Conservation (phyloP, 2,797 vertebrate genomes). For the Anabacerthia variegaticeps region DNA sequence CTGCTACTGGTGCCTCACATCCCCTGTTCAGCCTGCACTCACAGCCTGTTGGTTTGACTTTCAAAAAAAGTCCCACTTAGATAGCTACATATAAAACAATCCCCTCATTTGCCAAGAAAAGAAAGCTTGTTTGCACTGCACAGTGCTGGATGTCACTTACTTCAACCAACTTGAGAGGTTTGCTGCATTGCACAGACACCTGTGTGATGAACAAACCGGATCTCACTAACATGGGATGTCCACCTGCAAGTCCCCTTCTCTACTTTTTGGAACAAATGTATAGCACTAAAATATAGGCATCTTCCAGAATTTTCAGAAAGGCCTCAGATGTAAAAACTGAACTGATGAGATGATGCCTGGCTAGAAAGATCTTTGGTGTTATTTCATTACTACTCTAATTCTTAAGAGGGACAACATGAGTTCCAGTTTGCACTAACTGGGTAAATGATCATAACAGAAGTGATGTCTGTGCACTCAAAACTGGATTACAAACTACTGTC, state of each 20-base stretch:
- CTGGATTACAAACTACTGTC: background rate
- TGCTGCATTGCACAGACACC: background rate
- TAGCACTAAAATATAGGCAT: background rate
- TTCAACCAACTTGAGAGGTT: background rate
- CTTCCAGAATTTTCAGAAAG: background rate
- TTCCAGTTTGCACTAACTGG: background rate
- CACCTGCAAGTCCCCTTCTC: background rate
- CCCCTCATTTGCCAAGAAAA: background rate
- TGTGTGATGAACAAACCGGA: rapidly evolving
- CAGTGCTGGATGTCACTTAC: background rate
- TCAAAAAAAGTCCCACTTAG: background rate
- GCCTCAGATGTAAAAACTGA: background rate
- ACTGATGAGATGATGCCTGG: background rate
- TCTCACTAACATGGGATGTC: background rate
- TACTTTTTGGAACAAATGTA: background rate
- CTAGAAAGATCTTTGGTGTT: background rate
- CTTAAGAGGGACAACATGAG: background rate
- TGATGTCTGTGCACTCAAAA: background rate
- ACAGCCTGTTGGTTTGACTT: background rate
- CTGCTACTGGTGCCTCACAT: background rate
- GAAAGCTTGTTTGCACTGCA: background rate
- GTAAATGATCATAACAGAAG: background rate
- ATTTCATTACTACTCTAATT: background rate
- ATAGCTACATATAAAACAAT: background rate
- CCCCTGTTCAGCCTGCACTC: background rate